Conservation (phyloP, 2,888 invertebrate genomes). For the Asteroscopus sphinx region DNA sequence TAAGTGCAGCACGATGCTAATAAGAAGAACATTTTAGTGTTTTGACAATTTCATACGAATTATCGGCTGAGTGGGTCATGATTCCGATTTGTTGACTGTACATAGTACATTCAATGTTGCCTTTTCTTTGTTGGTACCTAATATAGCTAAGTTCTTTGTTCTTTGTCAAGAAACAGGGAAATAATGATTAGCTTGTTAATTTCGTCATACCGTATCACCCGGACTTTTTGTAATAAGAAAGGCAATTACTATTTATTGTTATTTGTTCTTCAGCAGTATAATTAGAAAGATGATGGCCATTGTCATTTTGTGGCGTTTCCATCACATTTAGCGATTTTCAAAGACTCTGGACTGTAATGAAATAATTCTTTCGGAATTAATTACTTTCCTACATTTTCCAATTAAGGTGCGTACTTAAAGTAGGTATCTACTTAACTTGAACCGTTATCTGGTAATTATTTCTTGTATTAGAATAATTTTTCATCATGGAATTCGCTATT, state of each 20-base stretch:
- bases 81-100: no score
- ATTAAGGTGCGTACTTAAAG: no score
- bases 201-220: neutral
- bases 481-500: no score
- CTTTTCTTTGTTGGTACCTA: neutral
- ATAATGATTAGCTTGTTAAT: slow-evolving; percentile 21
- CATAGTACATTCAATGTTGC: no score
- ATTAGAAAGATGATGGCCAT: slow-evolving; percentile 14
- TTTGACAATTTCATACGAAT: no score
- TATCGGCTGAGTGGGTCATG: no score
- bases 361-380: neutral
- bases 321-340: slow-evolving; percentile 22
- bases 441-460: no score
- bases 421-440: no score
- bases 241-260: slow-evolving; percentile 42
- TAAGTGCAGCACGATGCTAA: no score
- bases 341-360: neutral
- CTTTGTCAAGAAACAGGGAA: slow-evolving; percentile 8
- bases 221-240: slow-evolving; percentile 33
- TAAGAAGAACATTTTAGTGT: no score
- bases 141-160: slow-evolving; percentile 11
- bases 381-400: neutral
- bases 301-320: slow-evolving; percentile 21
- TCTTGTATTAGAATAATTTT: no score
- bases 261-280: slow-evolving; percentile 26